These are phyloP conservation scores for Dipodomys spectabilis DNA, from an alignment of 2,113 vertebrate genomes.

Conservation along the genomic window DNA sequence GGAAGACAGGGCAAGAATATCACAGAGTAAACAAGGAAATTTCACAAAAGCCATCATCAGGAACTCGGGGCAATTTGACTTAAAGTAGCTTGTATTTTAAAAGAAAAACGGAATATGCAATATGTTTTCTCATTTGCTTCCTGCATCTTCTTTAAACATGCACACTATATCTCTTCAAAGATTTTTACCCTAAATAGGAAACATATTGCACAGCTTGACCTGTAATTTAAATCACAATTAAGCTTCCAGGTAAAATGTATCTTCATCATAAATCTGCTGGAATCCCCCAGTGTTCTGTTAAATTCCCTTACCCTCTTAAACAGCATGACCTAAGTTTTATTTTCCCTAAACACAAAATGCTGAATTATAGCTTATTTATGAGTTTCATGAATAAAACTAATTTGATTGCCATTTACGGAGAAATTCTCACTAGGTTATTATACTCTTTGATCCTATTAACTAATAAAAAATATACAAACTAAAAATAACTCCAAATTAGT, in stretches of 20 bases:
- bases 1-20: slow-evolving; percentile 48
- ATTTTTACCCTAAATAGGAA: slow-evolving; percentile 59
- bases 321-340: slow-evolving; percentile 67
- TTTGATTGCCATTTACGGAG: slow-evolving; percentile 62
- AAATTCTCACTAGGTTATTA: slow-evolving; percentile 75
- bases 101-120: slow-evolving; percentile 55
- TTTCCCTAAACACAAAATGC: slow-evolving; percentile 65
- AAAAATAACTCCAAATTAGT: slow-evolving; percentile 70
- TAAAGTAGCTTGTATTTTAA: slow-evolving; percentile 65
- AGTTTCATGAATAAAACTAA: slow-evolving; percentile 75
- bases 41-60: slow-evolving; percentile 27
- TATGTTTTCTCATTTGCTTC: slow-evolving; percentile 59
- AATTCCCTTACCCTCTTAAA: slow-evolving; percentile 74
- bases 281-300: slow-evolving; percentile 60
- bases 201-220: slow-evolving; percentile 75
- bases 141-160: slow-evolving; percentile 62
- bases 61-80: slow-evolving; percentile 61
- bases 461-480: slow-evolving; percentile 70
- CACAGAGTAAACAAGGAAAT: slow-evolving; percentile 45
- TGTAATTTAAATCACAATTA: slow-evolving; percentile 79
- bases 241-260: slow-evolving; percentile 67
- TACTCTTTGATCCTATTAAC: slow-evolving; percentile 64
- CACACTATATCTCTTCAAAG: slow-evolving; percentile 48
- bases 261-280: slow-evolving; percentile 72
- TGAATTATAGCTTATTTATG: slow-evolving; percentile 79